phyloP scores from a whole-genome alignment of 2,888 invertebrate genomes.

The Platyscelio sp. region DNA sequence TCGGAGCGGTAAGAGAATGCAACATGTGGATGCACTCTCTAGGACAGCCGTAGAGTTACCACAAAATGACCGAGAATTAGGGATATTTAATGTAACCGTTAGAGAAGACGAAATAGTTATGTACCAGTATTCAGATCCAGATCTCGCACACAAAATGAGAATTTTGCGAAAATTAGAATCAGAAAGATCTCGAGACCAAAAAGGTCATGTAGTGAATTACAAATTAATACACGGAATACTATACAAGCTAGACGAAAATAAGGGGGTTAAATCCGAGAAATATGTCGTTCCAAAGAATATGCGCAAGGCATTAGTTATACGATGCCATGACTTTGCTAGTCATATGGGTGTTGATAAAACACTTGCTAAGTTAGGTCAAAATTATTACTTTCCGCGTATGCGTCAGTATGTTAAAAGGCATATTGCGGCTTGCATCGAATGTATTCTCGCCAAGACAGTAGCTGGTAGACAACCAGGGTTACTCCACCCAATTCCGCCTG shows the following conservation, averaged over 20 bases:
- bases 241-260: constrained; percentile 19
- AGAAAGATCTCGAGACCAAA: constrained; percentile 5
- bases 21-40: constrained; percentile 35
- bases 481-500: constrained; percentile 57
- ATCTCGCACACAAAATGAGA: constrained; percentile 15
- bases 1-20: constrained; percentile 11
- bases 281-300: constrained; percentile 44
- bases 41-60: not conserved
- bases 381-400: constrained; percentile 30
- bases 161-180: constrained; percentile 18
- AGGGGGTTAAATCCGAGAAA: not conserved
- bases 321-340: constrained; percentile 63
- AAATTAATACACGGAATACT: constrained; percentile 40
- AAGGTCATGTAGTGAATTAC: constrained; percentile 10
- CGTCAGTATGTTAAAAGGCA: constrained; percentile 19
- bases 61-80: not conserved
- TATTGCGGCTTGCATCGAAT: constrained; percentile 10
- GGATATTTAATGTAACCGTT: constrained; percentile 4
- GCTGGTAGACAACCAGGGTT: constrained; percentile 39
- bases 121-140: constrained; percentile 24
- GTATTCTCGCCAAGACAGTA: constrained; percentile 15
- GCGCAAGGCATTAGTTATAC: constrained; percentile 44
- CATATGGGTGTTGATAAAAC: constrained; percentile 32
- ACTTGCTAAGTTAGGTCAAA: not conserved
- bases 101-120: constrained; percentile 42